Evolutionary conservation across 2,888 invertebrate genomes (phyloP).

Genomic region (Crioceris asparagi): DNA sequence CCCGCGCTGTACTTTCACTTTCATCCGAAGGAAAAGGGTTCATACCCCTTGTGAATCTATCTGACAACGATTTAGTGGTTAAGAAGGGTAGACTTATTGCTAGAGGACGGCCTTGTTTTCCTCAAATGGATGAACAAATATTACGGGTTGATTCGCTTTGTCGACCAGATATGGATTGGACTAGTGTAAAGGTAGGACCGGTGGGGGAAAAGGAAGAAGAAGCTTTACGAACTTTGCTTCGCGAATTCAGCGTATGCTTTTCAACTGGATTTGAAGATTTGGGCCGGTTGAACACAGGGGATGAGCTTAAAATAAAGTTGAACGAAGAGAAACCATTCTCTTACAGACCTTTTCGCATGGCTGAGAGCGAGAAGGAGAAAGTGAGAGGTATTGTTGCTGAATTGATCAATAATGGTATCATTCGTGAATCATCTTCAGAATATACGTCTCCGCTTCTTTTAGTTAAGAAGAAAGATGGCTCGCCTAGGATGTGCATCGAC

Average conservation of each 20-base stretch:
- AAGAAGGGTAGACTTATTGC: too few relatives aligned
- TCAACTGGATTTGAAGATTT: conserved; percentile 6
- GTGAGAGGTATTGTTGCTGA: conserved; percentile 9
- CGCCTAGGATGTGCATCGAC: neutral
- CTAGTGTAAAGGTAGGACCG: conserved; percentile 11
- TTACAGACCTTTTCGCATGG: conserved; percentile 20
- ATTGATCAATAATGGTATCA: conserved; percentile 6
- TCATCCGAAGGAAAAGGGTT: too few relatives aligned
- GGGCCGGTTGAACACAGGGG: neutral
- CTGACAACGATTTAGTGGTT: too few relatives aligned
- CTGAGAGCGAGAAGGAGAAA: conserved; percentile 6
- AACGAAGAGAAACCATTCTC: conserved; percentile 11
- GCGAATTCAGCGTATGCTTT: conserved; percentile 12
- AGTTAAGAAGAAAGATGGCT: conserved; percentile 17
- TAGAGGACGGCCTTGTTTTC: too few relatives aligned
- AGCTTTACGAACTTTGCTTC: neutral
- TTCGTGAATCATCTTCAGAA: conserved; percentile 8
- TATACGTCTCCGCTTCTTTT: conserved; percentile 12
- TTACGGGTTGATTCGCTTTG: too few relatives aligned
- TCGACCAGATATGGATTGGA: too few relatives aligned
- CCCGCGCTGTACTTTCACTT: too few relatives aligned
- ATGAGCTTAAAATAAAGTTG: neutral
- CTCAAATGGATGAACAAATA: too few relatives aligned
- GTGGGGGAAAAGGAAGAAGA: conserved; percentile 20
- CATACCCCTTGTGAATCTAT: too few relatives aligned